These are phyloP conservation scores for Portunus trituberculatus DNA, from an alignment of 1,140 invertebrate genomes.

Conservation along the genomic window DNA sequence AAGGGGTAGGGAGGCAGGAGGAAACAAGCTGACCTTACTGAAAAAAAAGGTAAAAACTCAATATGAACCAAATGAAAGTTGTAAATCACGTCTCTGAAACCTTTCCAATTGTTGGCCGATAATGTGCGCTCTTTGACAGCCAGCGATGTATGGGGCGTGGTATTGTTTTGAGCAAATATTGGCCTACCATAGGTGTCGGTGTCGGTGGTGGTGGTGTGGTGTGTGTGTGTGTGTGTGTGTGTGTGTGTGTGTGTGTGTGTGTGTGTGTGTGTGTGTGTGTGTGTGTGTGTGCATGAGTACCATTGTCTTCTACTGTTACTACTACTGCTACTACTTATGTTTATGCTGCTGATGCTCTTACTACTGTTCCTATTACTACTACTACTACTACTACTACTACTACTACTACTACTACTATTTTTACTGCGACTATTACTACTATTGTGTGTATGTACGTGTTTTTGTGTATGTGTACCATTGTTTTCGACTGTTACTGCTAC, in stretches of 20 bases:
- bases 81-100: neutral
- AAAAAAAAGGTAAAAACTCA: neutral
- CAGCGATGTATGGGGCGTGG: neutral
- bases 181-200: neutral
- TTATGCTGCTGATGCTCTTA: neutral
- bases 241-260: no score
- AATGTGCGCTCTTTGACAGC: slow-evolving; percentile 8
- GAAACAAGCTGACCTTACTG: neutral
- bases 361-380: neutral
- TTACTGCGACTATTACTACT: neutral
- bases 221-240: no score
- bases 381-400: slow-evolving; percentile 1
- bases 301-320: neutral
- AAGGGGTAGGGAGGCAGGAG: neutral
- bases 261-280: no score
- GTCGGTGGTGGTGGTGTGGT: no score
- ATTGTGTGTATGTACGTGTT: neutral
- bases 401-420: neutral
- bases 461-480: no score
- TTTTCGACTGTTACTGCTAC: no score
- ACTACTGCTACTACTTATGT: neutral
- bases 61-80: neutral
- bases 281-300: neutral
- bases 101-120: neutral
- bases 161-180: slow-evolving; percentile 15